Evolutionary conservation across 2,888 invertebrate genomes (phyloP), one percentile per base, ranked within the genome.

Genomic region (Athalia cordata): DNA sequence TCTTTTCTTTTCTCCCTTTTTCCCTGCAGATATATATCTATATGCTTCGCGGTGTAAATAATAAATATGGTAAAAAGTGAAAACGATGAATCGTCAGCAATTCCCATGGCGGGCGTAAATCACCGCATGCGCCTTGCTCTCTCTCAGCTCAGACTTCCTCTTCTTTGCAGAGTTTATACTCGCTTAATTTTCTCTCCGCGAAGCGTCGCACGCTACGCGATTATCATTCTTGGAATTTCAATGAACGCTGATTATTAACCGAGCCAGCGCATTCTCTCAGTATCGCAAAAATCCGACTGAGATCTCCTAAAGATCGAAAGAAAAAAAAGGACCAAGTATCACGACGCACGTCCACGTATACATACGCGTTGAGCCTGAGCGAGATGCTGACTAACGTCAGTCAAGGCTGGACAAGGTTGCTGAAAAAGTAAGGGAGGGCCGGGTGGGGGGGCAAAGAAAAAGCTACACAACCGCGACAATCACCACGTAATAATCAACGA

Each of bases 231-330:
- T 47, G 47, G 43, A 49, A 45, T 45, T 47, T 11, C 15, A 13
- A 62, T 9, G 50, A 68, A 15, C 67, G n/a, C 7, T 50, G 43
- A 67, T 67, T 50, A 29, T 29, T n/a, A n/a, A 67, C 13, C 67
- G 13, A 67, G 52, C 15, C 15, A 50, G 29, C 11, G 66, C 62
- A 62, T 79, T 76, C 68, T 72, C 79, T 79, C 78, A 78, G 77
- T 80, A 29, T 79, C 80, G 80, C 77, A 74, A 62, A 77, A 79
- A 80, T 80, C 80, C 80, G 29, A 2, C 84, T 45, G 11, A 82
- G 84, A 82, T 67, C 81, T 81, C 77, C 80, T 81, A 79, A 79
- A 81, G 77, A 67, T 78, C 29, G 29, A 29, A 29, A 29, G 29
- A 29, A 29, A 2, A 29, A 29, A 29, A 29, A 29, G 2, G 29